Percentiles rank a stretch among this genome's conserved stretches.
phyloP scores from a whole-genome alignment of 2,888 invertebrate genomes.

The Chelonus formosanus region DNA sequence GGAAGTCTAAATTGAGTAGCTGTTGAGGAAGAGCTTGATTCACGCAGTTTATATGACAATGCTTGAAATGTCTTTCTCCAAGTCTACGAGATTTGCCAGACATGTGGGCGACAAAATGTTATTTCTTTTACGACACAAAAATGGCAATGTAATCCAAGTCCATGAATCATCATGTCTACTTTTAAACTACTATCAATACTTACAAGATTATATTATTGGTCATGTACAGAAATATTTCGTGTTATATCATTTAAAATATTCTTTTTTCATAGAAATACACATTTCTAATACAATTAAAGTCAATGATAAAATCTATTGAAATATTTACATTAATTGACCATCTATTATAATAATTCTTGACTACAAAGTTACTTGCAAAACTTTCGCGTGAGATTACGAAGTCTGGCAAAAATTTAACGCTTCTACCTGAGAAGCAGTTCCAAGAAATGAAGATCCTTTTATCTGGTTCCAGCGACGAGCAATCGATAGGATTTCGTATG shows the following conservation, averaged over 20 bases:
- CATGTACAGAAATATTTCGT: too few relatives aligned
- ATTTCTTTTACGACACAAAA: not conserved
- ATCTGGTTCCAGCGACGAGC: constrained; percentile 53
- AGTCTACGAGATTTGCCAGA: constrained; percentile 9
- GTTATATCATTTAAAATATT: too few relatives aligned
- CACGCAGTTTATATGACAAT: not conserved
- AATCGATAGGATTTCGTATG: constrained; percentile 45
- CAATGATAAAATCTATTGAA: too few relatives aligned
- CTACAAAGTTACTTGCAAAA: not conserved
- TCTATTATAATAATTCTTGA: too few relatives aligned
- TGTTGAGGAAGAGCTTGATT: not conserved
- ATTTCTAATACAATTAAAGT: too few relatives aligned
- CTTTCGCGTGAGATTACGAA: not conserved
- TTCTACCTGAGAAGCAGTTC: constrained; percentile 42
- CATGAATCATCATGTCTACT: constrained; percentile 5
- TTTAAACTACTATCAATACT: too few relatives aligned
- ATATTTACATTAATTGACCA: too few relatives aligned
- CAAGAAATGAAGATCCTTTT: constrained; percentile 58
- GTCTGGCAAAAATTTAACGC: not conserved
- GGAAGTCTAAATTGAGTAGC: too few relatives aligned
- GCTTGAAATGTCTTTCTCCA: not conserved
- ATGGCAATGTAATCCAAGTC: not conserved
- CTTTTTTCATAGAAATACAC: too few relatives aligned
- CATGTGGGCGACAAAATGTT: constrained; percentile 22
- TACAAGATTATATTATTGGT: too few relatives aligned